A percentile compares a stretch with the other conserved stretches of the same genome.
These are phyloP conservation scores for Cistogaster globosa DNA, from an alignment of 2,888 invertebrate species.

Conservation along the genomic window DNA sequence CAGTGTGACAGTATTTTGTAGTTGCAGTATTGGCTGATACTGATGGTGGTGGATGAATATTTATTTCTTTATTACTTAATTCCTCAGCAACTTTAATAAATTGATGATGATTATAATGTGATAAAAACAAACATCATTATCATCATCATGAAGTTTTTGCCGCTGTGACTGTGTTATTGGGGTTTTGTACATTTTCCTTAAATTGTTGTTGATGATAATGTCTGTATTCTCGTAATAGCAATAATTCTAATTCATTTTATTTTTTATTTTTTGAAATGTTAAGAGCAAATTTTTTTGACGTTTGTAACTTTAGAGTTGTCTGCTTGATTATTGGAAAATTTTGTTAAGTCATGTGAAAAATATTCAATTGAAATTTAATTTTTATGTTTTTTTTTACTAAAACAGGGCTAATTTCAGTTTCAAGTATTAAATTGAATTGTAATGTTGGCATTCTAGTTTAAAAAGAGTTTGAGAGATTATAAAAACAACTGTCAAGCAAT, in stretches of 20 bases:
- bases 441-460: not conserved
- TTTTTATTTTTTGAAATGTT: not conserved
- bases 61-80: constrained; percentile 52
- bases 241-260: not conserved
- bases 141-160: constrained; percentile 37
- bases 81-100: constrained; percentile 39
- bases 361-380: constrained; percentile 43
- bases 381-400: constrained; percentile 5
- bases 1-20: not conserved
- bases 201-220: constrained; percentile 30
- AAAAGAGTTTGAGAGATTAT: not conserved
- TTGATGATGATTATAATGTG: constrained; percentile 38
- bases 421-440: constrained; percentile 6
- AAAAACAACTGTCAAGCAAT: not conserved
- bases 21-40: constrained; percentile 16
- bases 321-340: constrained; percentile 18
- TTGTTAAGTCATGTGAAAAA: constrained; percentile 55
- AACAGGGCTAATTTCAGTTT: constrained; percentile 41
- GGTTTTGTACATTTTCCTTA: constrained; percentile 18
- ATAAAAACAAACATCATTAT: constrained; percentile 43
- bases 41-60: constrained; percentile 11
- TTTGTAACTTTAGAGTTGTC: not conserved
- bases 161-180: constrained; percentile 40
- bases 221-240: not conserved
- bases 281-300: not conserved